Percentiles rank a stretch among this genome's conserved stretches.
Evolutionary conservation across 2,113 vertebrate species (phyloP).

Genomic region (Ciconia stormi): DNA sequence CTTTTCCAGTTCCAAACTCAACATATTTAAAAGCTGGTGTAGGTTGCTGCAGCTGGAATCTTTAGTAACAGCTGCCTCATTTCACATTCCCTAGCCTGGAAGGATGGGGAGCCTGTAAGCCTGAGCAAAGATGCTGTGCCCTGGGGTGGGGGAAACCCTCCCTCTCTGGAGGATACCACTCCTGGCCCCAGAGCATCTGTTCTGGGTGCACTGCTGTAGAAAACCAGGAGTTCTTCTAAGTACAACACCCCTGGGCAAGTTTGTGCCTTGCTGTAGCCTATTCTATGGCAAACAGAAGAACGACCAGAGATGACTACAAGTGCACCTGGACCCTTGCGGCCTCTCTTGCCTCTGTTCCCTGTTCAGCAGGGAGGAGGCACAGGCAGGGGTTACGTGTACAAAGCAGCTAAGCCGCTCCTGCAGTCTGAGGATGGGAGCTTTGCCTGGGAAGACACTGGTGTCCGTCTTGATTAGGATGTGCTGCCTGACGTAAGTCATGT

Average conservation of each 20-base stretch:
- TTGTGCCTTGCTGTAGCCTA: neutral
- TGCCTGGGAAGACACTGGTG: slow-evolving; percentile 53
- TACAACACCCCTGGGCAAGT: neutral
- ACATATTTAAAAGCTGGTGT: neutral
- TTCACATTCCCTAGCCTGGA: neutral
- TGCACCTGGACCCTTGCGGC: neutral
- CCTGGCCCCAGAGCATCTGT: neutral
- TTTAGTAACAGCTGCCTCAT: neutral
- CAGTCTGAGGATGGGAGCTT: slow-evolving; percentile 14
- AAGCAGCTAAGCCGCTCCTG: slow-evolving; percentile 33
- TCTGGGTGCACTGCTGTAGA: neutral
- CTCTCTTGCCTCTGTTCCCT: neutral
- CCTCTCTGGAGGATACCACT: neutral
- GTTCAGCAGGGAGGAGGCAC: neutral
- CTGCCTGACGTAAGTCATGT: slow-evolving; percentile 59
- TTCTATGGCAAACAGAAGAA: neutral
- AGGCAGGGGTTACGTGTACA: neutral
- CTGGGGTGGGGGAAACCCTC: neutral
- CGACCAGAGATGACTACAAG: neutral
- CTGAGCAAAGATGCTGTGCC: neutral
- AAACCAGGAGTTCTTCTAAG: neutral
- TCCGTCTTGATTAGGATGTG: slow-evolving; percentile 37
- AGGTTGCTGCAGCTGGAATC: neutral
- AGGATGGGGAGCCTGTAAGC: neutral
- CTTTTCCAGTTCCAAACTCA: neutral